These are phyloP conservation scores for Drosophila emarginata DNA, from an alignment of 2,888 invertebrate species.

Conservation along the genomic window DNA sequence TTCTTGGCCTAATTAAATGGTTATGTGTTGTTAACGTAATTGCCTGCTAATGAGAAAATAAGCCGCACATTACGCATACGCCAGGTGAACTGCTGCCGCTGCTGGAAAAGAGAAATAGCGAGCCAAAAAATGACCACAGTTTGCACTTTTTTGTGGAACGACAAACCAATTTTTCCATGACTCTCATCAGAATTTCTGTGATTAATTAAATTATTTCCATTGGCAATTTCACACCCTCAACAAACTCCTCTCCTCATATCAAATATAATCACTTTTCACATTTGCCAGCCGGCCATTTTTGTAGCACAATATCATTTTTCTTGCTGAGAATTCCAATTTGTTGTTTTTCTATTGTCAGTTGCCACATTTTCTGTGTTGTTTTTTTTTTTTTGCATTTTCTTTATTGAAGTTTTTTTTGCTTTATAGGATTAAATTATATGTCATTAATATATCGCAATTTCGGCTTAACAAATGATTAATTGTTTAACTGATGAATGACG, in stretches of 20 bases:
- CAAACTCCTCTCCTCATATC: not conserved
- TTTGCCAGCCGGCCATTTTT: slow-evolving; percentile 48
- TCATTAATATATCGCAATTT: not conserved
- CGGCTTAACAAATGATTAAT: not conserved
- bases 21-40: slow-evolving; percentile 66
- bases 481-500: not conserved
- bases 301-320: slow-evolving; percentile 69
- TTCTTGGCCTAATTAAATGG: slow-evolving; percentile 57
- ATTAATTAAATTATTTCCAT: slow-evolving; percentile 54
- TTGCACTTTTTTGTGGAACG: slow-evolving; percentile 28
- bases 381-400: no score
- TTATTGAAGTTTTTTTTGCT: slow-evolving; percentile 22
- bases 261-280: slow-evolving; percentile 65
- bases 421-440: slow-evolving; percentile 27
- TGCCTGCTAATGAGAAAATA: slow-evolving; percentile 52
- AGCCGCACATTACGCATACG: slow-evolving; percentile 36
- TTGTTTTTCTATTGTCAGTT: slow-evolving; percentile 23
- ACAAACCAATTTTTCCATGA: slow-evolving; percentile 32
- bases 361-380: slow-evolving; percentile 13
- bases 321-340: slow-evolving; percentile 34
- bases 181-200: slow-evolving; percentile 42
- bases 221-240: not conserved
- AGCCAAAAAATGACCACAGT: not conserved
- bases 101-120: slow-evolving; percentile 1
- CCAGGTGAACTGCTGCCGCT: slow-evolving; percentile 33